Evolutionary conservation across 1,140 invertebrate species (phyloP), one percentile per base, ranked within the genome.

Genomic region (Cheumatopsyche charites): DNA sequence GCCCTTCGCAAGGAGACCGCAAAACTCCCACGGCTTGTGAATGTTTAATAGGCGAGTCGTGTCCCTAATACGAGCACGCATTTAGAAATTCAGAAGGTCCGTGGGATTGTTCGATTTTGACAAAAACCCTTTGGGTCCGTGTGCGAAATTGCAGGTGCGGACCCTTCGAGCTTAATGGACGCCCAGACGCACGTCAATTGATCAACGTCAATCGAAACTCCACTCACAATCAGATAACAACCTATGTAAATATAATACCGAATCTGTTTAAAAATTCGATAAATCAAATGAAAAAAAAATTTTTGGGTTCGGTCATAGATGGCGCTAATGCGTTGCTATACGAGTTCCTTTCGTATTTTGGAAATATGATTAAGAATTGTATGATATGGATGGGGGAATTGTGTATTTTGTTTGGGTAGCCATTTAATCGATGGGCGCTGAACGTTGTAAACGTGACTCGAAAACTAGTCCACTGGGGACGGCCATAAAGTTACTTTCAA

Each of bases 101-200:
- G 29, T 36, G 3, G 29, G 9, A 36, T 36, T 36, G 29, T 36
- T 36, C 29, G 29, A 36, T 36, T 36, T 36, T 47, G 43, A 15
- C 11, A 47, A 47, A 47, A 47, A 58, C 23, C 13, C 9, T 25
- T 17, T 55, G 55, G 55, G 13, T 25, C 43, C 21, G 55, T 13
- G n/a, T 19, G 21, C 55, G 55, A 26, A 58, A 58, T 25, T 58
- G 55, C 55, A 58, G 55, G 55, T 58, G 55, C 23, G 13, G 21
- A 58, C 55, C 55, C 55, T 58, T 25, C 23, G 21, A 23, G 23
- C 5, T 11, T 58, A 58, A 58, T 58, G 55, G 55, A 58, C 55
- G 21, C 21, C 23, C 12, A 25, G 55, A 58, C 55, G 43, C 15
- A 58, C 55, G 55, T 58, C 55, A 58, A 58, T 58, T 58, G 55